Evolutionary conservation across 2,888 invertebrate genomes (phyloP).

Genomic region (Sesamia inferens): DNA sequence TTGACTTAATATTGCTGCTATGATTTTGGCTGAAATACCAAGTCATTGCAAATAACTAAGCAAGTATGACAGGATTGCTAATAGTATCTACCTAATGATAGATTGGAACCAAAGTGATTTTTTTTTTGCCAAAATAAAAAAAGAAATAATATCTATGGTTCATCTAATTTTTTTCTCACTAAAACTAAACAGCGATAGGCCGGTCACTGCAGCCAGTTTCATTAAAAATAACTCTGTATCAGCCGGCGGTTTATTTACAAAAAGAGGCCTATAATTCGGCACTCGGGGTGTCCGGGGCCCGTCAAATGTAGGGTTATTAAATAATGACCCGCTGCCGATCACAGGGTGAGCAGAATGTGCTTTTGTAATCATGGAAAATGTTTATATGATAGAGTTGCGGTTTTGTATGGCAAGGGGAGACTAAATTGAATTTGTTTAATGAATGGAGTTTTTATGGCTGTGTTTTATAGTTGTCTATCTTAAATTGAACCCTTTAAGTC

Average conservation of each 20-base stretch:
- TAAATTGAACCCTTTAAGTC: not conserved
- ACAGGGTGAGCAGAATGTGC: constrained; percentile 55
- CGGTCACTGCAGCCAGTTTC: constrained; percentile 49
- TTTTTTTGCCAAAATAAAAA: constrained; percentile 15
- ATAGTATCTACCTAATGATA: not conserved
- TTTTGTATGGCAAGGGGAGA: constrained; percentile 31
- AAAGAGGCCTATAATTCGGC: constrained; percentile 83
- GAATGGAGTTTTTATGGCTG: constrained; percentile 17
- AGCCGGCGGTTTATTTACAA: constrained; percentile 85
- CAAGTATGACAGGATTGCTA: not conserved
- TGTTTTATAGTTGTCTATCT: constrained; percentile 3
- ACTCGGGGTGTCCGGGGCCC: constrained; percentile 77
- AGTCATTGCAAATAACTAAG: constrained; percentile 55
- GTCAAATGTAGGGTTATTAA: constrained; percentile 83
- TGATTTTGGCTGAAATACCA: constrained; percentile 3
- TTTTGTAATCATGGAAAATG: constrained; percentile 51
- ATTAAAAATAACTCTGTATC: constrained; percentile 51
- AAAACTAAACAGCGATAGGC: constrained; percentile 52
- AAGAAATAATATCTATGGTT: not conserved
- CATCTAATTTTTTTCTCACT: constrained; percentile 23
- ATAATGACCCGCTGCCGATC: constrained; percentile 80
- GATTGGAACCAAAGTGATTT: not conserved
- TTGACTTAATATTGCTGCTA: too few relatives aligned
- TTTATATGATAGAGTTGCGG: constrained; percentile 52
- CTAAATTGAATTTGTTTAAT: constrained; percentile 44